A percentile compares a stretch with the other conserved stretches of the same genome.
Evolutionary conservation across 2,113 vertebrate genomes (phyloP).

Genomic region (Gopherus flavomarginatus): DNA sequence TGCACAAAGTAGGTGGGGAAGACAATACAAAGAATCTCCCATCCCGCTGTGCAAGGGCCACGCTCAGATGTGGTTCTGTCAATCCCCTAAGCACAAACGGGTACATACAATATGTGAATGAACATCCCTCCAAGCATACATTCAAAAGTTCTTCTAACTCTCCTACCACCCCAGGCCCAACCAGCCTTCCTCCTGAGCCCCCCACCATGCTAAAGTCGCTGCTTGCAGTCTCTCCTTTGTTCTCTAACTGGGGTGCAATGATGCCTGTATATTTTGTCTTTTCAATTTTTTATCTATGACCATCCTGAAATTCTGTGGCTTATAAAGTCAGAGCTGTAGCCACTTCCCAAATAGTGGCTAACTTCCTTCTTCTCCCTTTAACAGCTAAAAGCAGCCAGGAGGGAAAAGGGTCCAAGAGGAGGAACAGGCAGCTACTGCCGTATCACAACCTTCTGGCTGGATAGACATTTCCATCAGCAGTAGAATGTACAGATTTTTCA

Average conservation of each 20-base stretch:
- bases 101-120: not conserved
- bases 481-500: not conserved
- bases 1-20: not conserved
- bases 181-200: not conserved
- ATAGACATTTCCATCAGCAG: conserved; percentile 33
- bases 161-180: too few relatives aligned
- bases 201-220: not conserved
- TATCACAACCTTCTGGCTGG: conserved; percentile 36
- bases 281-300: not conserved
- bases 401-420: not conserved
- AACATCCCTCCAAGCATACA: not conserved
- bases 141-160: not conserved
- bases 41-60: not conserved
- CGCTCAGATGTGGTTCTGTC: not conserved
- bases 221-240: not conserved
- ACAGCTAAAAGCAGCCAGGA: not conserved
- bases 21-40: not conserved
- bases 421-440: not conserved
- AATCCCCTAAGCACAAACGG: not conserved
- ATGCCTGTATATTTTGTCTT: not conserved
- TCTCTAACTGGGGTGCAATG: conserved; percentile 1
- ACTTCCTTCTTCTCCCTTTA: conserved; percentile 52
- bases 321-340: not conserved
- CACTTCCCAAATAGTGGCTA: conserved; percentile 34
- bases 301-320: not conserved